Conservation (phyloP, 1,140 invertebrate species). For the Cryptotermes secundus region DNA sequence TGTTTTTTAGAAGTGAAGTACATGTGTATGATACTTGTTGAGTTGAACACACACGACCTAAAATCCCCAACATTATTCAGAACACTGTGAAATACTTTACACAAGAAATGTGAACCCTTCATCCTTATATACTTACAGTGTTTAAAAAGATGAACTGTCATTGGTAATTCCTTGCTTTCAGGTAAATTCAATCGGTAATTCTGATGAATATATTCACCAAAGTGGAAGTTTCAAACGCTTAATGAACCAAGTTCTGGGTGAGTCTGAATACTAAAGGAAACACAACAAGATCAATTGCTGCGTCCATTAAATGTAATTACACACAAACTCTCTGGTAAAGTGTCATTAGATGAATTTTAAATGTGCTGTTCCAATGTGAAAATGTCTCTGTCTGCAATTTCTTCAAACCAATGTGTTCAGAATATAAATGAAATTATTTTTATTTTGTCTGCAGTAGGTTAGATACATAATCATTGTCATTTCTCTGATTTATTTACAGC, state of each 20-base stretch:
- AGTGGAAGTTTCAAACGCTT: constrained; percentile 88
- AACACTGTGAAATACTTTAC: too few relatives aligned
- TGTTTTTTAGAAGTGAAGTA: too few relatives aligned
- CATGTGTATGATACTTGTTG: too few relatives aligned
- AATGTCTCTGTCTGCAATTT: neutral
- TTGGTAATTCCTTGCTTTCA: constrained; percentile 33
- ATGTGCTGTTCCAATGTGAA: neutral
- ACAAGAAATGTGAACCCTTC: too few relatives aligned
- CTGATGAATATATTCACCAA: constrained; percentile 79
- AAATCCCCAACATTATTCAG: too few relatives aligned
- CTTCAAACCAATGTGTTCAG: constrained; percentile 40
- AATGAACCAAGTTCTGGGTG: constrained; percentile 84
- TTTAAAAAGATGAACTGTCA: too few relatives aligned
- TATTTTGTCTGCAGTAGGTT: constrained; percentile 11
- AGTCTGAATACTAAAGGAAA: constrained; percentile 68
- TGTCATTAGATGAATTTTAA: neutral
- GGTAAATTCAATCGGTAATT: constrained; percentile 50
- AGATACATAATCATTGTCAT: neutral
- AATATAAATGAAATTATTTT: constrained; percentile 20
- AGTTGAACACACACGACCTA: too few relatives aligned
- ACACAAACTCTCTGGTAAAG: neutral
- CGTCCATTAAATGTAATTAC: neutral
- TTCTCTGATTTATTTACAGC: neutral
- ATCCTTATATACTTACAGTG: too few relatives aligned
- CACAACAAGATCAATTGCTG: constrained; percentile 40